These are phyloP conservation scores for Sesia bembeciformis DNA, from an alignment of 2,888 invertebrate genomes.

Conservation along the genomic window DNA sequence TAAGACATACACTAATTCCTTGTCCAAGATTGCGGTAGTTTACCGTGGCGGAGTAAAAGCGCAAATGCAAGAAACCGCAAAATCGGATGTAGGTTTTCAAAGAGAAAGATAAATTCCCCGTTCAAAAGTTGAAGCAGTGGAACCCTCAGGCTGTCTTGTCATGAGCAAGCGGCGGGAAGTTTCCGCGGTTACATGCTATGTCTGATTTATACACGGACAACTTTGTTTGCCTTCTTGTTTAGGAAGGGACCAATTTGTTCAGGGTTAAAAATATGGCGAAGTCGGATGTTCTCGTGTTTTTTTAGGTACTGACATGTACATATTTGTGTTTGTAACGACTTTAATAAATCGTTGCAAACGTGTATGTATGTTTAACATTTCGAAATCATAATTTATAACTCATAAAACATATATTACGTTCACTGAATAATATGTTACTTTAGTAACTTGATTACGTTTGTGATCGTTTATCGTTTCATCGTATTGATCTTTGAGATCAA, in stretches of 20 bases:
- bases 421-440: too few relatives aligned
- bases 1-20: too few relatives aligned
- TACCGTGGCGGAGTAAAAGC: neutral
- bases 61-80: slow-evolving; percentile 3
- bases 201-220: slow-evolving; percentile 32
- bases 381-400: too few relatives aligned
- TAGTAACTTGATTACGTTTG: too few relatives aligned
- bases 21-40: too few relatives aligned
- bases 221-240: slow-evolving; percentile 22
- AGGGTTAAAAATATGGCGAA: slow-evolving; percentile 7
- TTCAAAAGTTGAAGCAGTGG: slow-evolving; percentile 25
- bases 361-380: too few relatives aligned
- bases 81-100: slow-evolving; percentile 7
- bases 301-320: slow-evolving; percentile 19
- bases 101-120: slow-evolving; percentile 6
- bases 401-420: too few relatives aligned
- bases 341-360: neutral
- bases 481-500: too few relatives aligned
- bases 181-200: slow-evolving; percentile 25
- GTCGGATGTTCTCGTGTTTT: slow-evolving; percentile 3
- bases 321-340: slow-evolving; percentile 46
- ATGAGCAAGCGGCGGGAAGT: slow-evolving; percentile 21
- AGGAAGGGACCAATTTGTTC: slow-evolving; percentile 16
- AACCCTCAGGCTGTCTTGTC: slow-evolving; percentile 28
- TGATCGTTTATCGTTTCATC: too few relatives aligned